Evolutionary conservation across 92 coral and sea anemone species (phyloP), one percentile per base, ranked within the genome.

Genomic region (Siderastrea siderea): DNA sequence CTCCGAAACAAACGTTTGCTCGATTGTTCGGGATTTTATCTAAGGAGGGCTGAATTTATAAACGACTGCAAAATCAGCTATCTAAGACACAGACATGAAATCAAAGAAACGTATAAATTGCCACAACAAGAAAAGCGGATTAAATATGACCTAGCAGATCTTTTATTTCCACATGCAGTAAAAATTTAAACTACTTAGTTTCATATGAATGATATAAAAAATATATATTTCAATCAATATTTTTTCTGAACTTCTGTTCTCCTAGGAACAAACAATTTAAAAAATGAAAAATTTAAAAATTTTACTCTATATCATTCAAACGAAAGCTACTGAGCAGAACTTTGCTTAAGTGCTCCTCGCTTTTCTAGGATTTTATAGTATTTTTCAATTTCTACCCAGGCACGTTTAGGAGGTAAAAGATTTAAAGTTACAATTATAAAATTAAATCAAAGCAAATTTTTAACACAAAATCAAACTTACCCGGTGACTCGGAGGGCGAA

Each of bases 401-500:
- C 65, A 61, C 2, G 12, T 61, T 61, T 5, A 14, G 14, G 1
- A 38, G 43, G 13, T 6, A 38, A 9, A 67, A 1, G 48, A 48
- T 10, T 48, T 5, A 52, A 48, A 70, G 12, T 51, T 9, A 47
- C 51, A 45, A 2, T 5, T 50, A 13, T 13, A 19, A 71, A 45
- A 68, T 48, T 77, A n/a, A 13, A 10, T 48, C 46, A 6, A 38
- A 45, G 19, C 15, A 70, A 63, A 46, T 19, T 54, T 58, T 44
- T 26, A 12, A 14, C 12, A 50, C 12, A 14, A 82, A 75, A 6
- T 14, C 3, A 57, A 47, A 3, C 47, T 74, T 82, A 95, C 98
- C 96, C 89, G 96, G 72, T 2, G 89, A 51, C 44, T 90, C 93
- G 19, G 94, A 63, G 1, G 82, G 43, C 61, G 87, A 74, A 5